These are phyloP conservation scores for Nymphicus hollandicus DNA, from an alignment of 2,113 vertebrate species.

Conservation along the genomic window DNA sequence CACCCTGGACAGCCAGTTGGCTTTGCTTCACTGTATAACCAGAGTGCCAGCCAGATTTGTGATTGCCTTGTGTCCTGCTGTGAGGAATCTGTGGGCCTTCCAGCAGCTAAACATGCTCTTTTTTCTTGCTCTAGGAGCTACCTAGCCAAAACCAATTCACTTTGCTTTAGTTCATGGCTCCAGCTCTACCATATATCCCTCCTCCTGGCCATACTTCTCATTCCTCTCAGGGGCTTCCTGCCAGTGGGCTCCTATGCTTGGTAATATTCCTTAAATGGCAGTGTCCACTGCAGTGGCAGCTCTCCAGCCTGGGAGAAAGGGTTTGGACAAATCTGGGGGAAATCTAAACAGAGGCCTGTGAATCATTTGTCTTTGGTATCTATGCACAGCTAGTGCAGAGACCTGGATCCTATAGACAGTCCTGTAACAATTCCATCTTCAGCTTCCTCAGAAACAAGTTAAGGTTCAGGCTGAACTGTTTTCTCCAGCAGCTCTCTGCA, in stretches of 20 bases:
- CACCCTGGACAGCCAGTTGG: background rate
- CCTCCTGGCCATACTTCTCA: background rate
- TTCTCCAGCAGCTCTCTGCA: background rate
- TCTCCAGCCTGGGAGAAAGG: conserved; percentile 4
- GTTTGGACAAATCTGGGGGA: background rate
- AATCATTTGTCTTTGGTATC: background rate
- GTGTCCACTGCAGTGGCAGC: background rate
- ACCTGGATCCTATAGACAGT: background rate
- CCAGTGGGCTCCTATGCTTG: background rate
- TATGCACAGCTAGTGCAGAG: background rate
- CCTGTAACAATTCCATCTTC: background rate
- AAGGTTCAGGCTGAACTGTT: background rate
- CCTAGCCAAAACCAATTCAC: background rate
- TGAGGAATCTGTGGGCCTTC: background rate
- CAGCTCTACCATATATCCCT: background rate
- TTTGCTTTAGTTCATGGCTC: background rate
- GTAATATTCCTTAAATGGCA: background rate
- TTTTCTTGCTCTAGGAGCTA: background rate
- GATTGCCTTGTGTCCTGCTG: conserved; percentile 14
- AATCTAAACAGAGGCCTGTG: background rate
- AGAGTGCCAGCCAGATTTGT: background rate
- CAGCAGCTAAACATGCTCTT: background rate
- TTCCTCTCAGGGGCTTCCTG: background rate
- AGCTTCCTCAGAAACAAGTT: background rate
- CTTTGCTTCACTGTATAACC: background rate